phyloP scores from a whole-genome alignment of 2,797 vertebrate species.

The Lutjanus campechanus region DNA sequence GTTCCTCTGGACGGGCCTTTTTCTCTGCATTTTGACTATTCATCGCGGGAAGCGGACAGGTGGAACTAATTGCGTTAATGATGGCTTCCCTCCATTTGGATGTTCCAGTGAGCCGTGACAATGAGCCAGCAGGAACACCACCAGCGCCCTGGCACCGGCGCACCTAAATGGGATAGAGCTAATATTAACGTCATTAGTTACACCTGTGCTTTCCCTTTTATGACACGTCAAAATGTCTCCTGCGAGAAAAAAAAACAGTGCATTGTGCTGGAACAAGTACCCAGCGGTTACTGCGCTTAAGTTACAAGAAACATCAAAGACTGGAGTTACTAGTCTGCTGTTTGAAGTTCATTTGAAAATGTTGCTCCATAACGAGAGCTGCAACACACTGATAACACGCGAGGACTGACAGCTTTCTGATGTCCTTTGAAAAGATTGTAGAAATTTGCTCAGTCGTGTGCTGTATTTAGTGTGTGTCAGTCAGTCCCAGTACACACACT shows the following conservation, averaged over 20 bases:
- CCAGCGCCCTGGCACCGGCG: slow-evolving; percentile 12
- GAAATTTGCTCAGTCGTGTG: not conserved
- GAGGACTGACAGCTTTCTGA: not conserved
- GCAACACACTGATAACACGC: slow-evolving; percentile 1
- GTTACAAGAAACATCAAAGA: not conserved
- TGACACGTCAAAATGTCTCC: slow-evolving; percentile 3
- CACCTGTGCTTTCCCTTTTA: slow-evolving; percentile 18
- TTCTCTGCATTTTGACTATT: not conserved
- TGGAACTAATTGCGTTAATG: slow-evolving; percentile 20
- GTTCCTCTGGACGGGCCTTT: not conserved
- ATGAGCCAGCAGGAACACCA: slow-evolving; percentile 33
- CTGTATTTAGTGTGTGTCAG: not conserved
- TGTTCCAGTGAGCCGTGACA: slow-evolving; percentile 6
- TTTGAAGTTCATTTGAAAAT: slow-evolving; percentile 5
- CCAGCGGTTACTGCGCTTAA: not conserved
- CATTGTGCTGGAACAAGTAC: not conserved
- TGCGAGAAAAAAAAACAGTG: not conserved
- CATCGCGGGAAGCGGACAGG: no score
- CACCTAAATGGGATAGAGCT: not conserved
- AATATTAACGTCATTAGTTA: slow-evolving; percentile 33
- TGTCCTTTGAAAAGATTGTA: not conserved
- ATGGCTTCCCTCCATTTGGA: slow-evolving; percentile 40
- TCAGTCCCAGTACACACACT: not conserved
- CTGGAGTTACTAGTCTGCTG: not conserved
- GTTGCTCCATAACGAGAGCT: not conserved